A percentile compares a stretch with the other conserved stretches of the same genome.
phyloP scores from a whole-genome alignment of 2,888 invertebrate genomes.

The Drosophila meridionalis region DNA sequence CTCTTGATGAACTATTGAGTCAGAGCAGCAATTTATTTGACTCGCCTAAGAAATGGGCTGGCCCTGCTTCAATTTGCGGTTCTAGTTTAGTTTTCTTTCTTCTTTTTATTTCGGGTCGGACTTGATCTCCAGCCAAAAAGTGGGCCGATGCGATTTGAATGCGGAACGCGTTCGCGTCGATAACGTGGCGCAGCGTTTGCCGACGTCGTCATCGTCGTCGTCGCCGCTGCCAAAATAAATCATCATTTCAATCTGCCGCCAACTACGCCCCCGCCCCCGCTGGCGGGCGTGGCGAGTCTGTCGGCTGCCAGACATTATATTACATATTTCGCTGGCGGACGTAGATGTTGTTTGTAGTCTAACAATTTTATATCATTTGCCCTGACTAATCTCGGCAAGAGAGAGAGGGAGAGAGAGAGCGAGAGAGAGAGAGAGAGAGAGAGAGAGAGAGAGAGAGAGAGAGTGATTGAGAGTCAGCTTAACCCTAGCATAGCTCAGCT shows the following conservation, averaged over 20 bases:
- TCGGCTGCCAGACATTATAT: constrained; percentile 77
- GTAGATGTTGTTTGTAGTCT: constrained; percentile 51
- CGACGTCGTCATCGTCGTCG: constrained; percentile 16
- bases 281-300: constrained; percentile 47
- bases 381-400: constrained; percentile 65
- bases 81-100: constrained; percentile 16
- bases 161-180: constrained; percentile 72
- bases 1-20: constrained; percentile 38
- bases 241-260: constrained; percentile 67
- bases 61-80: constrained; percentile 39
- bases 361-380: constrained; percentile 59
- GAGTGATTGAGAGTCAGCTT: not conserved
- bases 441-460: not conserved
- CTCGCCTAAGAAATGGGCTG: constrained; percentile 28
- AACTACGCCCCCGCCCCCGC: constrained; percentile 27
- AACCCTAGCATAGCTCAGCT: constrained; percentile 12
- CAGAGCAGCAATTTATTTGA: constrained; percentile 41
- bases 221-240: constrained; percentile 75
- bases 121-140: constrained; percentile 69
- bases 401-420: not conserved
- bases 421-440: not conserved
- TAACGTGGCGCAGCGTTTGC: constrained; percentile 22
- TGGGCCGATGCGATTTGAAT: constrained; percentile 74
- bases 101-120: constrained; percentile 13
- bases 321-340: constrained; percentile 67